phyloP scores from a whole-genome alignment of 2,888 invertebrate genomes.

The Phlogophora meticulosa region DNA sequence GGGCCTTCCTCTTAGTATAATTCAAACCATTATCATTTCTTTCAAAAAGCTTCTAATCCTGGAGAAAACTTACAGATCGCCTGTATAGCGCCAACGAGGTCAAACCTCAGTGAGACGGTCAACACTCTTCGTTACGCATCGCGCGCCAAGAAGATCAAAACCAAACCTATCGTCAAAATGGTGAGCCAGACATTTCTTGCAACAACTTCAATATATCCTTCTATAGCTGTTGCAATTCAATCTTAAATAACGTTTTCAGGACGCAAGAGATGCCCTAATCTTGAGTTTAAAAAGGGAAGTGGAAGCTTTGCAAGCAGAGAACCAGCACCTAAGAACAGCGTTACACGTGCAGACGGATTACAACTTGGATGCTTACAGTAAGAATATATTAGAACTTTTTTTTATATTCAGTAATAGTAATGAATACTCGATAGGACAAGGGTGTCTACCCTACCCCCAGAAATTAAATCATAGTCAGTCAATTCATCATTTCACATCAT shows the following conservation, averaged over 20 bases:
- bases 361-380: constrained; percentile 76
- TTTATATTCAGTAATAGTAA: no score
- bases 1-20: no score
- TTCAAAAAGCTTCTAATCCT: background rate
- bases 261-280: constrained; percentile 97
- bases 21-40: no score
- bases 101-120: constrained; percentile 96
- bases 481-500: no score
- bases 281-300: constrained; percentile 97
- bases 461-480: no score
- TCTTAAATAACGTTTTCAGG: constrained; percentile 89
- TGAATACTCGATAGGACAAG: no score
- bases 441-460: no score
- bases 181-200: constrained; percentile 84
- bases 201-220: background rate
- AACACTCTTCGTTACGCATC: constrained; percentile 98
- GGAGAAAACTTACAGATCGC: constrained; percentile 93
- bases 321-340: constrained; percentile 95
- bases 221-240: no score
- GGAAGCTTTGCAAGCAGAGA: constrained; percentile 96
- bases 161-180: constrained; percentile 98
- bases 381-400: constrained; percentile 37
- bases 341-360: constrained; percentile 92
- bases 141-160: constrained; percentile 97
- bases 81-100: constrained; percentile 97